Percentiles rank a stretch among this genome's conserved stretches.
These are phyloP conservation scores for Sarcophaga variegata DNA, from an alignment of 2,888 invertebrate genomes.

Conservation along the genomic window DNA sequence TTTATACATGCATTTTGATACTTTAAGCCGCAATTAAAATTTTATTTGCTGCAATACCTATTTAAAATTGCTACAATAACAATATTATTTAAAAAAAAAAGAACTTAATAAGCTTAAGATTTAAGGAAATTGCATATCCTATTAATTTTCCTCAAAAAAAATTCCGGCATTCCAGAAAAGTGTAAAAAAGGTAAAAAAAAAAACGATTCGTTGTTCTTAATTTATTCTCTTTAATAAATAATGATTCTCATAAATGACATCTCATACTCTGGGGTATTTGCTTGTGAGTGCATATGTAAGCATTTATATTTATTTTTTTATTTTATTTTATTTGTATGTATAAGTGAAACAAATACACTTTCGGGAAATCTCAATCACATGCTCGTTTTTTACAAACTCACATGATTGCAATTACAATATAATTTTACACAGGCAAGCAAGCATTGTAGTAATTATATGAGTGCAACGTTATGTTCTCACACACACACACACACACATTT, in stretches of 20 bases:
- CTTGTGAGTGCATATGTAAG: not conserved
- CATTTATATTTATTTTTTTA: not conserved
- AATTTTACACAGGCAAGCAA: conserved; percentile 34
- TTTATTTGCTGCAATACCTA: not conserved
- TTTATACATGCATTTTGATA: too few species aligned
- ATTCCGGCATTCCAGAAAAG: not conserved
- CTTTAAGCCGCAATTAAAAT: too few species aligned
- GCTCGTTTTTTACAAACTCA: conserved; percentile 28
- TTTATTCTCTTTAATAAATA: not conserved
- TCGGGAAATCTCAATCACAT: conserved; percentile 44
- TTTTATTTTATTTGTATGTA: not conserved
- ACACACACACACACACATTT: not conserved
- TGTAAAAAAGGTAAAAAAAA: not conserved
- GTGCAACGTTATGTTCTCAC: conserved; percentile 11
- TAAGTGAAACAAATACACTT: conserved; percentile 25
- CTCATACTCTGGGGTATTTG: not conserved
- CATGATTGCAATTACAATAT: conserved; percentile 56
- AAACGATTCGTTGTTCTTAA: not conserved
- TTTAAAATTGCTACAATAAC: not conserved
- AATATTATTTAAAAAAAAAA: not conserved
- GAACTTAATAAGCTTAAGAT: not conserved
- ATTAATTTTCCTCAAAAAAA: not conserved
- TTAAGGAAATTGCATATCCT: not conserved
- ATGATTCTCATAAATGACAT: not conserved
- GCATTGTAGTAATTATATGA: conserved; percentile 33